These are phyloP conservation scores for Polylopha cassiicola DNA, from an alignment of 2,888 invertebrate genomes.

Conservation along the genomic window DNA sequence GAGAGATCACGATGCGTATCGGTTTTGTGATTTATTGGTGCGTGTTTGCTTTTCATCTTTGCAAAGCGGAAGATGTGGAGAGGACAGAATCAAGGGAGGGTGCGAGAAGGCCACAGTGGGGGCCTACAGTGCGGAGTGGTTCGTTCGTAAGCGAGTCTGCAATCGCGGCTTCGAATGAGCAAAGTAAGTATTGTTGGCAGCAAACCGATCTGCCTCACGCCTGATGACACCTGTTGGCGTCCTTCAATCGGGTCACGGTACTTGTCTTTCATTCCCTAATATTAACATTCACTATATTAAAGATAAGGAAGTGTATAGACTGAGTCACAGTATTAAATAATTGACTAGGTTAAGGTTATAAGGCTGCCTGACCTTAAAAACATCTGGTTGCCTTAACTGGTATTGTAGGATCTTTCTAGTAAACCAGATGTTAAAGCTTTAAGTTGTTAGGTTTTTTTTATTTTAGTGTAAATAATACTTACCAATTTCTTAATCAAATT, in stretches of 20 bases:
- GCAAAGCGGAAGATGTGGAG: conserved; percentile 68
- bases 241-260: conserved; percentile 37
- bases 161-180: conserved; percentile 58
- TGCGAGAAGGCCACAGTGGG: conserved; percentile 64
- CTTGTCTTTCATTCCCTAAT: conserved; percentile 6
- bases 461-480: too few species aligned
- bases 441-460: too few species aligned
- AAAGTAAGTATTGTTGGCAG: conserved; percentile 59
- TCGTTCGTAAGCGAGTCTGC: conserved; percentile 57
- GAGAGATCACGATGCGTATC: conserved; percentile 72
- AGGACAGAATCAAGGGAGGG: conserved; percentile 65
- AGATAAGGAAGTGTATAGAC: neutral
- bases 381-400: conserved; percentile 26
- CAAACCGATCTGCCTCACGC: conserved; percentile 38
- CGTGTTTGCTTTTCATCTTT: conserved; percentile 70
- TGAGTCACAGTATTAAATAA: conserved; percentile 11
- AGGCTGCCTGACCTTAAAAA: conserved; percentile 20
- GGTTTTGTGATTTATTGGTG: conserved; percentile 73
- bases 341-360: conserved; percentile 22
- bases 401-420: conserved; percentile 23
- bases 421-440: too few species aligned
- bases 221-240: conserved; percentile 61
- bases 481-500: too few species aligned
- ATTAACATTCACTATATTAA: conserved; percentile 3
- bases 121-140: conserved; percentile 54